phyloP scores from a whole-genome alignment of 1,140 invertebrate species.

The Drosophila obscura region DNA sequence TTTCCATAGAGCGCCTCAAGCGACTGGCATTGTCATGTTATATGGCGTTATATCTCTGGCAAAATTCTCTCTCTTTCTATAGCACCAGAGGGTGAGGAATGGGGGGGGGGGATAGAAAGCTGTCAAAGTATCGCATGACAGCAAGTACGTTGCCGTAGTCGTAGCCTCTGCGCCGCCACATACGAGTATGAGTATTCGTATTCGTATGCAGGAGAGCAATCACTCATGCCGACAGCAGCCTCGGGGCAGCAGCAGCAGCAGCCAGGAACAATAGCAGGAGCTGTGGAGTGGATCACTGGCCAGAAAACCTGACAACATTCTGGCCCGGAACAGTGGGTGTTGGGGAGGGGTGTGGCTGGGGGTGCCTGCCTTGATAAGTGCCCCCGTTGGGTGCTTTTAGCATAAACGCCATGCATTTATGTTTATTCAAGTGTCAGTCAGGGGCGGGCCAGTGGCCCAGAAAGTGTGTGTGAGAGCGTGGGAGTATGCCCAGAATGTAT shows the following conservation, averaged over 20 bases:
- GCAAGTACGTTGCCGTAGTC: conserved; percentile 19
- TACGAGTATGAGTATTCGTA: conserved; percentile 1
- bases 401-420: conserved; percentile 75
- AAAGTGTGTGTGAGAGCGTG: conserved; percentile 20
- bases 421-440: conserved; percentile 69
- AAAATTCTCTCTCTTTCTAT: background rate
- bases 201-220: conserved; percentile 63
- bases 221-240: conserved; percentile 61
- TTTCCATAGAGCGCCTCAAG: conserved; percentile 57
- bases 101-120: conserved; percentile 43
- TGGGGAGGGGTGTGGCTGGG: too few species aligned
- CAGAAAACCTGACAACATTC: conserved; percentile 28
- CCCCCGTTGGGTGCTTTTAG: conserved; percentile 75
- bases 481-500: background rate
- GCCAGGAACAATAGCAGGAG: conserved; percentile 12
- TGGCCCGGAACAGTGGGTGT: too few species aligned
- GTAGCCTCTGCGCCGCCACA: conserved; percentile 18
- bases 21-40: conserved; percentile 49
- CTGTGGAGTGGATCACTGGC: background rate
- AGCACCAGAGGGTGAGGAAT: background rate
- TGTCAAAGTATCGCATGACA: conserved; percentile 73
- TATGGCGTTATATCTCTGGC: conserved; percentile 18
- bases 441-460: conserved; percentile 9
- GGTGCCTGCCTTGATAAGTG: conserved; percentile 54
- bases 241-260: conserved; percentile 20